Base-by-base conservation (phyloP, 2,888 invertebrate genomes). In the Nezara viridula region DNA sequence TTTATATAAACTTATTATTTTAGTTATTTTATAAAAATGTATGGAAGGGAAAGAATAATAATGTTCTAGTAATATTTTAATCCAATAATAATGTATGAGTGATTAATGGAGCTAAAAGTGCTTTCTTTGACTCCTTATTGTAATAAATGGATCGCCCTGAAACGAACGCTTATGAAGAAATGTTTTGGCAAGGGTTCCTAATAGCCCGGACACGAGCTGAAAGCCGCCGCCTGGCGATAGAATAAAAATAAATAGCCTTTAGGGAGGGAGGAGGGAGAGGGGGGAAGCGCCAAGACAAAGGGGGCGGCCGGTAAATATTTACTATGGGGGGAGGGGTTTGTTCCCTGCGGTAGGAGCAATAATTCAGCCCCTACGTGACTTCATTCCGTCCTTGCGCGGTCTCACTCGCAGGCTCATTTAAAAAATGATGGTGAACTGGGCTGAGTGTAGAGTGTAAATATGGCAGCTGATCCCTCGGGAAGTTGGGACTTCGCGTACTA, bases 291-390 rank as follows among this genome's bases (percentile, higher is more conserved):
- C 24, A 77, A 40, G 44, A 40, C 77, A 40, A 40, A 40, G 77
- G 10, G 77, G 60, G 60, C 14, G 60, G 60, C 27, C 77, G 37
- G 77, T 77, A 77, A 77, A 77, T 77, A 77, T 77, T 77, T 77
- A 77, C 77, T 44, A 77, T 21, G 77, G 77, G 44, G 44, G 24
- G n/a, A n/a, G n/a, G 77, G 77, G 40, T 44, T 24, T 77, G 77
- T 77, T 44, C 77, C 77, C 77, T 24, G 77, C 77, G 40, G 37
- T 60, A 27, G 40, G 24, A 24, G 77, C 77, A 77, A 77, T 77
- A 77, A 77, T 77, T 77, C 77, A 77, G 21, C 73, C 73, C 77
- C 77, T 77, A 77, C 77, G 77, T 77, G 77, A 77, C 77, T 77
- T 77, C 77, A 77, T 77, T 40, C 44, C 77, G 21, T 12, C 77